Base-by-base conservation (phyloP, 2,888 invertebrate genomes). In the Desoria tigrina region DNA sequence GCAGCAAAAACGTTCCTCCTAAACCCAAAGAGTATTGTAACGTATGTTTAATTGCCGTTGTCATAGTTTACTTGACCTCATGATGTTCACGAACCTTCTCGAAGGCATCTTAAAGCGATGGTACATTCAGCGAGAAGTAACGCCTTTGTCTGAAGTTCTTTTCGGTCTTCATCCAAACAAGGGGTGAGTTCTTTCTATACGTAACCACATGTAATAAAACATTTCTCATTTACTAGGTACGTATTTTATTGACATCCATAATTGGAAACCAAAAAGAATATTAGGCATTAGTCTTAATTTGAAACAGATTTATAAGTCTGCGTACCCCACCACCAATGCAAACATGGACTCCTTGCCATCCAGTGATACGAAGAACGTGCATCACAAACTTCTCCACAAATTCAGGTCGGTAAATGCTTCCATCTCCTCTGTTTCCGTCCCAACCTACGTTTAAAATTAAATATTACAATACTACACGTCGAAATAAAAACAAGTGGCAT, bases 271-370 rank as follows among this genome's bases (percentile, higher is more conserved):
- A 49, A n/a, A n/a, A n/a, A n/a, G n/a, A n/a, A n/a, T n/a, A n/a
- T n/a, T n/a, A n/a, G n/a, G n/a, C n/a, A n/a, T n/a, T n/a, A n/a
- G n/a, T n/a, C n/a, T n/a, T n/a, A n/a, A n/a, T n/a, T n/a, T n/a
- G n/a, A n/a, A n/a, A n/a, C n/a, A n/a, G n/a, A n/a, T n/a, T n/a
- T n/a, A n/a, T n/a, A n/a, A n/a, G n/a, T n/a, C n/a, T n/a, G n/a
- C n/a, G 82, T 83, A 90, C 93, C 71, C 98, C 98, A 83, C 99
- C 98, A 39, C 94, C 92, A 94, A 97, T 95, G 81, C 95, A 89
- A 79, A 98, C 92, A 84, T 98, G 94, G 1, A 97, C 92, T 7
- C 97, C 97, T 71, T 83, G 80, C 18, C 84, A 84, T 23, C 87
- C 86, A 1, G 92, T 92, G 76, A 87, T 86, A 72, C 86, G 83